phyloP scores from a whole-genome alignment of 2,113 vertebrate species.

The Passer montanus region DNA sequence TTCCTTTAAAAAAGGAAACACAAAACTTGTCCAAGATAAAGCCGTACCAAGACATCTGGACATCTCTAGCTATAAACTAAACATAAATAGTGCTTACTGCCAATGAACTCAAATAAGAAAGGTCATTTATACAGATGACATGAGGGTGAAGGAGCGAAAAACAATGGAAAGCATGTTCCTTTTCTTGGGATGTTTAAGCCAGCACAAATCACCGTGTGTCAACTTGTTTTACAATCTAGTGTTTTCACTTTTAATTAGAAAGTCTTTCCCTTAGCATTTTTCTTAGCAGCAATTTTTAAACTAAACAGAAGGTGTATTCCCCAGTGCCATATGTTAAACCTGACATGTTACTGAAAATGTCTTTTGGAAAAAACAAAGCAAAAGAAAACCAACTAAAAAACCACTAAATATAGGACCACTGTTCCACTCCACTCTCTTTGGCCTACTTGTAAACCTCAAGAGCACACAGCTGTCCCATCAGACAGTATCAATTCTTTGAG shows the following conservation, averaged over 20 bases:
- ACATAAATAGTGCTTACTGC: neutral
- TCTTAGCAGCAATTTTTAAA: conserved; percentile 40
- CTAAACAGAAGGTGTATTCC: conserved; percentile 48
- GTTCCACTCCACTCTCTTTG: neutral
- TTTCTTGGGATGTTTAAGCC: neutral
- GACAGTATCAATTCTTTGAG: neutral
- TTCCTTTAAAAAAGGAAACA: neutral
- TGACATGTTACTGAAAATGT: neutral
- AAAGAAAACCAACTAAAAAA: neutral
- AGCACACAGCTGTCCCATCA: neutral
- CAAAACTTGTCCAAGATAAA: neutral
- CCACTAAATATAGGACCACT: neutral
- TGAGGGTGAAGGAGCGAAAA: neutral
- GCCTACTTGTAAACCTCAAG: neutral
- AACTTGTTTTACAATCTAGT: conserved; percentile 38
- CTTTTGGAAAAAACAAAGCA: neutral
- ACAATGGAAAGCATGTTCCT: neutral
- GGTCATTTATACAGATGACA: neutral
- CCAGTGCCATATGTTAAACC: conserved; percentile 38
- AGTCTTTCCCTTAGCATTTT: conserved; percentile 39
- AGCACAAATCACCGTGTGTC: conserved; percentile 16
- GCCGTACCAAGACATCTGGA: neutral
- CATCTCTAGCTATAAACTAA: neutral
- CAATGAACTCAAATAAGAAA: neutral
- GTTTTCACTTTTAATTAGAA: conserved; percentile 54